A percentile compares a stretch with the other conserved stretches of the same genome.
phyloP scores from a whole-genome alignment of 2,113 vertebrate species.

The Sinocyclocheilus grahami region DNA sequence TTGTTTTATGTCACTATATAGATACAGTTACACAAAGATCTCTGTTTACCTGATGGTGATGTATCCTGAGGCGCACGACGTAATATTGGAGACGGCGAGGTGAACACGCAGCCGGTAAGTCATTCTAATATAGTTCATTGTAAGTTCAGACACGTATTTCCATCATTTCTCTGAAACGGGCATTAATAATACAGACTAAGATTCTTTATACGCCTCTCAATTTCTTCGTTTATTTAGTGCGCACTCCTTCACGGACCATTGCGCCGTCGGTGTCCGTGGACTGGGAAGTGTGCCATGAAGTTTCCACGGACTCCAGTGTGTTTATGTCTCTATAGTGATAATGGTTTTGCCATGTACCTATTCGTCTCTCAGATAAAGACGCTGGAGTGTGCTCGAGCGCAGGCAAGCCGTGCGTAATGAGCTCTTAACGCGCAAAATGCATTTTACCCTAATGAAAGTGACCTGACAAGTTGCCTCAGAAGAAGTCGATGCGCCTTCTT shows the following conservation, averaged over 20 bases:
- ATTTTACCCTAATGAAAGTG: background rate
- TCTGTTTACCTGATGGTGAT: background rate
- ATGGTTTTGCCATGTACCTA: background rate
- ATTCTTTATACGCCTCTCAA: background rate
- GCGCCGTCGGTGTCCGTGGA: no score
- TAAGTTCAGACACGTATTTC: background rate
- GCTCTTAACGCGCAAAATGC: background rate
- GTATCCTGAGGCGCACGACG: background rate
- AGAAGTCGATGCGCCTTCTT: background rate
- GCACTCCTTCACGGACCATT: constrained; percentile 10
- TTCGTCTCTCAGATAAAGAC: constrained; percentile 2
- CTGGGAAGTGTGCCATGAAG: constrained; percentile 30
- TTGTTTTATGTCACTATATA: background rate
- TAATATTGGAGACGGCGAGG: background rate
- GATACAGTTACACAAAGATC: background rate
- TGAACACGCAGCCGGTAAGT: constrained; percentile 32
- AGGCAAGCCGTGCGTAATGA: constrained; percentile 19
- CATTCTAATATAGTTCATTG: background rate
- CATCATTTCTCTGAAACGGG: no score
- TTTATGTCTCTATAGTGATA: constrained; percentile 5
- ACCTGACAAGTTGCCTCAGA: background rate
- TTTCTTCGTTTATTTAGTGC: background rate
- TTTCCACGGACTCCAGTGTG: constrained; percentile 13
- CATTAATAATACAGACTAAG: background rate
- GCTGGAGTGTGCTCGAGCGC: background rate